Conservation (phyloP, 2,888 invertebrate genomes). For the Adela reaumurella region DNA sequence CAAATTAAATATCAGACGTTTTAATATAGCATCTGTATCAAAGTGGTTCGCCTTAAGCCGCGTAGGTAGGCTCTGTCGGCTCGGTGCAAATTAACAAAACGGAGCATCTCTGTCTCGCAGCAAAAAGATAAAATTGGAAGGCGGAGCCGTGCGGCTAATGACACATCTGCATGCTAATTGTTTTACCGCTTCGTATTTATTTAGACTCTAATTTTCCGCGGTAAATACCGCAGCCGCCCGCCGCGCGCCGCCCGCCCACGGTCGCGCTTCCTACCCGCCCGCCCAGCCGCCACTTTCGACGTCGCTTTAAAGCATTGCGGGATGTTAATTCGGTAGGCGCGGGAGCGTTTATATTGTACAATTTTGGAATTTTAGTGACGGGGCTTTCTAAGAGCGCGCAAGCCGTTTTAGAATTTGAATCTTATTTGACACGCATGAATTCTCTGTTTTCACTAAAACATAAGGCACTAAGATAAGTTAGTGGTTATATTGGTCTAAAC, state of each 20-base stretch:
- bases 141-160: conserved; percentile 26
- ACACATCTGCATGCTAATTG: conserved; percentile 56
- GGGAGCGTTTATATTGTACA: too few relatives aligned
- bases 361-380: too few relatives aligned
- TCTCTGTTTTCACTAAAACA: too few relatives aligned
- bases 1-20: too few relatives aligned
- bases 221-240: conserved; percentile 38
- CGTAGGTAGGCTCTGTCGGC: background rate
- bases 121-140: conserved; percentile 29
- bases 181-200: conserved; percentile 40
- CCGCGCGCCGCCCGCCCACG: background rate
- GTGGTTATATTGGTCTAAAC: too few relatives aligned
- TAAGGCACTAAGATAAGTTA: too few relatives aligned
- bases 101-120: conserved; percentile 13
- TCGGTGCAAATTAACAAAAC: conserved; percentile 9
- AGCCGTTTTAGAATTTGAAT: too few relatives aligned
- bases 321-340: too few relatives aligned
- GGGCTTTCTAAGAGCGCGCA: too few relatives aligned
- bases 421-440: too few relatives aligned
- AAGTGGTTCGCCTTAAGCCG: background rate
- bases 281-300: background rate
- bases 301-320: background rate
- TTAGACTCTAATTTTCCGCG: conserved; percentile 41
- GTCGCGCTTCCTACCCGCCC: background rate
- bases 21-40: too few relatives aligned